phyloP scores from a whole-genome alignment of 64 coral and sea anemone genomes.

The Trachythela sp. region DNA sequence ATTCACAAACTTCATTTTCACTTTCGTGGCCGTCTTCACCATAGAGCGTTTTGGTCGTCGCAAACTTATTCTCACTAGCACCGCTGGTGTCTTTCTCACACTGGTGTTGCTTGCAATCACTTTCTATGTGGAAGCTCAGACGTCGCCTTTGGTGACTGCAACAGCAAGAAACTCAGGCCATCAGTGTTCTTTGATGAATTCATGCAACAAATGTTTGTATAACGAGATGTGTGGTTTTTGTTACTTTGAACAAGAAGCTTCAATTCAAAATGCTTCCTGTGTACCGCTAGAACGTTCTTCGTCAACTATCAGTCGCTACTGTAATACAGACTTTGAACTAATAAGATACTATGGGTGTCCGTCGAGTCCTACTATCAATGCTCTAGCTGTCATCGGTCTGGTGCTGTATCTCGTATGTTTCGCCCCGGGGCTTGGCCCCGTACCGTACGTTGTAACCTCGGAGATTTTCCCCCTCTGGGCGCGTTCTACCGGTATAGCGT shows the following conservation, averaged over 20 bases:
- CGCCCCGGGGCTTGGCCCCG: background rate
- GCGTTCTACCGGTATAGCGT: constrained; percentile 2
- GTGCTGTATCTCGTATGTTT: constrained; percentile 25
- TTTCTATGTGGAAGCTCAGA: constrained; percentile 61
- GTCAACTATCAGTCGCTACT: background rate
- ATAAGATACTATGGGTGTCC: background rate
- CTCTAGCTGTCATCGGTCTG: constrained; percentile 56
- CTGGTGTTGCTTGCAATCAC: constrained; percentile 61
- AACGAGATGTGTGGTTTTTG: constrained; percentile 76
- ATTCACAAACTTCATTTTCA: constrained; percentile 81
- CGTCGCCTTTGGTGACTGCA: constrained; percentile 23
- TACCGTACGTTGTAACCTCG: constrained; percentile 6
- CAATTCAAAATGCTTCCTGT: constrained; percentile 72
- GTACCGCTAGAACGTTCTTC: constrained; percentile 6
- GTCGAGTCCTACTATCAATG: background rate
- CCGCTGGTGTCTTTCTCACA: constrained; percentile 64
- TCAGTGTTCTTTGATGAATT: background rate
- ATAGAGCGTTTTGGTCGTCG: constrained; percentile 83
- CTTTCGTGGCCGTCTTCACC: constrained; percentile 63
- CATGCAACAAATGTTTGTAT: constrained; percentile 60
- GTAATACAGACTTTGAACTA: background rate
- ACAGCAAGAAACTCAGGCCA: constrained; percentile 10
- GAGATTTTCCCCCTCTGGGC: constrained; percentile 26
- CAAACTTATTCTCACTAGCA: constrained; percentile 66
- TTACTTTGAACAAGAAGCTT: constrained; percentile 30